A percentile compares a stretch with the other conserved stretches of the same genome.
Evolutionary conservation across 2,888 invertebrate species (phyloP).

Genomic region (Hemicrepidius hirtus): DNA sequence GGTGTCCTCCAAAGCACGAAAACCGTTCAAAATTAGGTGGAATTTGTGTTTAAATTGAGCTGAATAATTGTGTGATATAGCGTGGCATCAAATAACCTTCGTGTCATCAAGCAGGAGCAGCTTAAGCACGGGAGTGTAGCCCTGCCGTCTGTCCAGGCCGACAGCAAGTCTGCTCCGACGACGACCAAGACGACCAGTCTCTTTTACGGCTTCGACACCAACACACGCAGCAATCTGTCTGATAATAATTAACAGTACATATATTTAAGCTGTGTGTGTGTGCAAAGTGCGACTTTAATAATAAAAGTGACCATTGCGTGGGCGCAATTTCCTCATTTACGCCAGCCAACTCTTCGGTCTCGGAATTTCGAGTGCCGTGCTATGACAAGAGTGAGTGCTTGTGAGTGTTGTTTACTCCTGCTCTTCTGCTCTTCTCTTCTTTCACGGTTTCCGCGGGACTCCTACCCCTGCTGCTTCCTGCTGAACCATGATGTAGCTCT

Average conservation of each 20-base stretch:
- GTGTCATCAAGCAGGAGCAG: slow-evolving; percentile 43
- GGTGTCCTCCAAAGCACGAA: slow-evolving; percentile 29
- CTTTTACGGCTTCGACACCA: slow-evolving; percentile 54
- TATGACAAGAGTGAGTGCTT: slow-evolving; percentile 58
- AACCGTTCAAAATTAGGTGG: slow-evolving; percentile 49
- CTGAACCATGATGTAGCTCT: slow-evolving; percentile 51
- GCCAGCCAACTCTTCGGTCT: slow-evolving; percentile 59
- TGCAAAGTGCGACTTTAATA: slow-evolving; percentile 63
- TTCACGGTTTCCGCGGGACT: slow-evolving; percentile 53
- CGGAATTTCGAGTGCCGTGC: slow-evolving; percentile 56
- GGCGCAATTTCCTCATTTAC: slow-evolving; percentile 69
- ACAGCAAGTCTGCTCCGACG: slow-evolving; percentile 64
- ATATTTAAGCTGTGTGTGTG: slow-evolving; percentile 38
- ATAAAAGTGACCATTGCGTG: slow-evolving; percentile 65
- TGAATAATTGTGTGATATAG: slow-evolving; percentile 51
- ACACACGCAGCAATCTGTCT: slow-evolving; percentile 54
- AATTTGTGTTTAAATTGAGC: slow-evolving; percentile 47
- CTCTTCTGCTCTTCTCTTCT: slow-evolving; percentile 44
- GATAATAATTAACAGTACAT: slow-evolving; percentile 56
- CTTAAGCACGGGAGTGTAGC: slow-evolving; percentile 55
- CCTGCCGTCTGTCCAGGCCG: slow-evolving; percentile 60
- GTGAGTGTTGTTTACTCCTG: slow-evolving; percentile 54
- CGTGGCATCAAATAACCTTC: slow-evolving; percentile 51
- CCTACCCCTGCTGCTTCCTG: slow-evolving; percentile 34
- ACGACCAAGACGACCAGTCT: slow-evolving; percentile 59